Conservation (phyloP, 2,797 vertebrate genomes). For the Syngnathus rostellatus region DNA sequence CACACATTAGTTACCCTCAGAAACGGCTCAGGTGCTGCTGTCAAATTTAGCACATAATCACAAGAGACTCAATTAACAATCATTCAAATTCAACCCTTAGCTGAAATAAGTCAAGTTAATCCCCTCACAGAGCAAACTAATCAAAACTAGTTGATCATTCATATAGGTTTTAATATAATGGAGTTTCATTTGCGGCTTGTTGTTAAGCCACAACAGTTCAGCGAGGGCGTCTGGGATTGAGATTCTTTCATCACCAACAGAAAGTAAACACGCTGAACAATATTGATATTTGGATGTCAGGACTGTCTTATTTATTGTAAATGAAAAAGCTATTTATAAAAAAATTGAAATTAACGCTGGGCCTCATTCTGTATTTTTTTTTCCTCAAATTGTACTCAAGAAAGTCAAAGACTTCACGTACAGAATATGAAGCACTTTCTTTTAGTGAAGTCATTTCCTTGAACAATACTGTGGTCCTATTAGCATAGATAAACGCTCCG, state of each 20-base stretch:
- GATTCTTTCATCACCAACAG: not conserved
- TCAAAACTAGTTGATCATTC: constrained; percentile 37
- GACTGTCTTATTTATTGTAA: not conserved
- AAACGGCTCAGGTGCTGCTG: constrained; percentile 58
- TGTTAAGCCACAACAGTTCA: constrained; percentile 13
- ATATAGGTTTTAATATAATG: constrained; percentile 29
- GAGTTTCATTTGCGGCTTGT: constrained; percentile 15
- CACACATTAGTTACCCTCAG: constrained; percentile 39
- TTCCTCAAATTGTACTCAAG: not conserved
- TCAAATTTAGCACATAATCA: constrained; percentile 54
- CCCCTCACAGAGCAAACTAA: constrained; percentile 32
- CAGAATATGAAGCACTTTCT: not conserved
- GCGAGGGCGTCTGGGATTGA: constrained; percentile 6
- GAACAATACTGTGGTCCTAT: not conserved
- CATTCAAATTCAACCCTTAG: constrained; percentile 34
- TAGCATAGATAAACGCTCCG: not conserved
- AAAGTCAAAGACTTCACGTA: not conserved
- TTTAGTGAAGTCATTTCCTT: not conserved
- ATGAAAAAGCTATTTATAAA: not conserved
- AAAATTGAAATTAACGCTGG: not conserved
- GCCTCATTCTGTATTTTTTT: not conserved
- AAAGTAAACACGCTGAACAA: not conserved
- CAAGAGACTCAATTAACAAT: constrained; percentile 48
- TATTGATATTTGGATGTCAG: not conserved
- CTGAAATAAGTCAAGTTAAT: constrained; percentile 36